Base-by-base conservation (phyloP, 1,140 invertebrate species). In the Vollenhovia emeryi region DNA sequence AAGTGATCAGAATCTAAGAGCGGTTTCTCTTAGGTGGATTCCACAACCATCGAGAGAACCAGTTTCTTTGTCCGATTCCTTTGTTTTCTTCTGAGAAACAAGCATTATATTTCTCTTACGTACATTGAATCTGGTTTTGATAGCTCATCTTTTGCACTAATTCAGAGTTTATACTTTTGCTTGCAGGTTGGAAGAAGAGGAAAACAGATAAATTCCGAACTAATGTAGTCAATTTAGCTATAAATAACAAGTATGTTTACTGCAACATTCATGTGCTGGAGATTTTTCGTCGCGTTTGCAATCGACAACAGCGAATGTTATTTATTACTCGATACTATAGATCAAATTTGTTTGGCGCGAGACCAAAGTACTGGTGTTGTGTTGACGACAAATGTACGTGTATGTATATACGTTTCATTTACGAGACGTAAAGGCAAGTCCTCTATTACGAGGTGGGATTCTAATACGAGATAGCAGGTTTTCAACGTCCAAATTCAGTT, bases 21-120 rank as follows among this genome's bases (percentile, higher is more conserved):
- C 27, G 0, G 13, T 62, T 24, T 5, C 5, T 68, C n/a, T 45
- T 6, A 69, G 15, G 3, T 30, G 27, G 3, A 68, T 18, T 45
- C 43, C 2, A 55, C n/a, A 21, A n/a, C 13, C n/a, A n/a, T n/a
- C n/a, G 24, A 13, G 48, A 50, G 3, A 9, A 27, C 8, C 3
- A 6, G 40, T 36, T 36, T 52, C 21, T 55, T 73, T 36, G 11
- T 43, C 13, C 13, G 0, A 40, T 62, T 62, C 15, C 6, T 57
- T 40, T 71, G 33, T 74, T 24, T 27, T 52, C 4, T 78, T 78
- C 30, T 36, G 36, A 27, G 5, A 43, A 45, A 75, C 7, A 78
- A 79, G 24, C 0, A 60, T 76, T 59, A 43, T 43, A n/a, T n/a
- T n/a, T n/a, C n/a, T 76, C 6, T 60, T 62, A 57, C 11, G 7